Conservation (phyloP, 2,888 invertebrate genomes). For the Aethes cnicana region DNA sequence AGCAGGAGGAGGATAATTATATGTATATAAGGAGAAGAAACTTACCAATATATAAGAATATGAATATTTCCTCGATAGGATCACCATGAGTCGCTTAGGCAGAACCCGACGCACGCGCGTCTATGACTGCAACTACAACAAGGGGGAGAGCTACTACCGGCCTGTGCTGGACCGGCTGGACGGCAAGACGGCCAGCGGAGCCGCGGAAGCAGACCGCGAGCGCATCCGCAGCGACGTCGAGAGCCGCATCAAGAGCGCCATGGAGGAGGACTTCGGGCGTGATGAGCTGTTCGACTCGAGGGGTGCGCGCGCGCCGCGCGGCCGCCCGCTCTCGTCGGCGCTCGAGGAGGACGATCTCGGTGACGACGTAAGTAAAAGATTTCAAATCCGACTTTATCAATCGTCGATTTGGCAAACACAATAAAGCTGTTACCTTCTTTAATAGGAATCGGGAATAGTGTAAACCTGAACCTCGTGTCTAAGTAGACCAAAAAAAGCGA, state of each 20-base stretch:
- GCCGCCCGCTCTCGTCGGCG: constrained; percentile 68
- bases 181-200: constrained; percentile 75
- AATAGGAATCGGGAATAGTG: too few relatives aligned
- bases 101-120: constrained; percentile 90
- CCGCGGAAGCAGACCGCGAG: constrained; percentile 60
- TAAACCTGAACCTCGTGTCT: too few relatives aligned
- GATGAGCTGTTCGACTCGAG: constrained; percentile 86
- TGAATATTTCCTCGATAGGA: constrained; percentile 31
- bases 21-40: too few relatives aligned
- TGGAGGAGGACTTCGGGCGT: constrained; percentile 62
- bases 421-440: too few relatives aligned
- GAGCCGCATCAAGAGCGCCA: constrained; percentile 60
- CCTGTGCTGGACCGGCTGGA: constrained; percentile 89
- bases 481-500: too few relatives aligned
- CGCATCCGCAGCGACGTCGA: constrained; percentile 62
- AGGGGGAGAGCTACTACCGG: constrained; percentile 92
- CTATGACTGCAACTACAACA: constrained; percentile 93
- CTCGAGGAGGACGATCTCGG: constrained; percentile 72
- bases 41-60: too few relatives aligned
- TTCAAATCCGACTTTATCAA: too few relatives aligned
- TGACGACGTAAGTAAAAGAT: constrained; percentile 75
- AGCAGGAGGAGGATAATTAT: too few relatives aligned
- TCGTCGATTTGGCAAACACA: too few relatives aligned
- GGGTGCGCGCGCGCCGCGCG: constrained; percentile 77
- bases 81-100: constrained; percentile 68